These are phyloP conservation scores for Drosophila erecta DNA, from an alignment of 1,140 invertebrate species.

Conservation along the genomic window DNA sequence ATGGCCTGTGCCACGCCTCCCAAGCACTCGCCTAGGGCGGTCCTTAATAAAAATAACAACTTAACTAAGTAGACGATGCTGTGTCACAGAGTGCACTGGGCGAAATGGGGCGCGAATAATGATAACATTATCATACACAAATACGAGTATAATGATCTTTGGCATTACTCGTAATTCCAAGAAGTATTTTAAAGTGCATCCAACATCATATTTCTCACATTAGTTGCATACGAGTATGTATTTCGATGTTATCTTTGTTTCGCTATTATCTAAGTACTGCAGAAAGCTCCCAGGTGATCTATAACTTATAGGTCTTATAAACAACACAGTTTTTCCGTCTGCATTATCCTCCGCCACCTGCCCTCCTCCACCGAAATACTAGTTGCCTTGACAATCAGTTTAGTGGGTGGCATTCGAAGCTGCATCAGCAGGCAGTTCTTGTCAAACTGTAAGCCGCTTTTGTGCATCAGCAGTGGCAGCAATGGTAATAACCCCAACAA, in stretches of 20 bases:
- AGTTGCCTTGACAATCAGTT: slow-evolving; percentile 64
- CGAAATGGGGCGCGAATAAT: too few species aligned
- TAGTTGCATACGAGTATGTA: too few species aligned
- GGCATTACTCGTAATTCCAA: too few species aligned
- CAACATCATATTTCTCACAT: too few species aligned
- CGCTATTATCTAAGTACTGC: too few species aligned
- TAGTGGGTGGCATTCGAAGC: slow-evolving; percentile 3
- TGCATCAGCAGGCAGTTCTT: slow-evolving; percentile 40
- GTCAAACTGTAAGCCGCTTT: slow-evolving; percentile 75
- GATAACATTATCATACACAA: too few species aligned
- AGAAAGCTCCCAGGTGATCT: too few species aligned
- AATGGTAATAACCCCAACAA: slow-evolving; percentile 20
- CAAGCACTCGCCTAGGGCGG: slow-evolving; percentile 38
- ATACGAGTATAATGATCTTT: too few species aligned
- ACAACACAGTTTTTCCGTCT: background rate
- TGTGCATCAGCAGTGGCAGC: slow-evolving; percentile 37
- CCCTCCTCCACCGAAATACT: background rate
- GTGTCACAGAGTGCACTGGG: background rate
- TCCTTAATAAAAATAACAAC: slow-evolving; percentile 77
- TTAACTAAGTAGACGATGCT: slow-evolving; percentile 72
- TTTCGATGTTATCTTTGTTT: too few species aligned
- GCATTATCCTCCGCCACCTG: background rate
- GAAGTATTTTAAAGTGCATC: too few species aligned
- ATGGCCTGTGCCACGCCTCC: slow-evolving; percentile 49
- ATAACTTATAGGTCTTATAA: background rate